Base-by-base conservation (phyloP, 2,888 invertebrate genomes). In the Agonopterix subpropinquella region DNA sequence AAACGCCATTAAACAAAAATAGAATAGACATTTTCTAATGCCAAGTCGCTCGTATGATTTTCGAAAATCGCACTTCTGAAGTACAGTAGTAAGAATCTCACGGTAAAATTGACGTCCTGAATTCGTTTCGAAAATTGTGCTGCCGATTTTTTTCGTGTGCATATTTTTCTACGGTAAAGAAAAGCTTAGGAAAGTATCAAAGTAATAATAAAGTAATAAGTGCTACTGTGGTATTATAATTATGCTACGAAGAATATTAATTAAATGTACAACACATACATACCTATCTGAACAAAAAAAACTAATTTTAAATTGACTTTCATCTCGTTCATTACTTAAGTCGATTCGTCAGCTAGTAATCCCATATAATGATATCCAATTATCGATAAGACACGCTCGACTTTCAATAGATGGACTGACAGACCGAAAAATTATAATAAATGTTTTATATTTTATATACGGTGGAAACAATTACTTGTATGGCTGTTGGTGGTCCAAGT, bases 351-450 rank as follows among this genome's bases (percentile, higher is more conserved):
- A 64, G 67, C 65, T 7, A 55, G 61, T 65, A 70, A 66, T 65
- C 66, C 61, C 64, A 68, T 67, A 57, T 70, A 76, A 79, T 84
- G 77, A 78, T 80, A 76, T 76, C 77, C 82, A 84, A 86, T 87
- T 83, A 84, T 59, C 73, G 77, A 87, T 86, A 79, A 80, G 84
- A 75, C 73, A 85, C 85, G 86, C 84, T 80, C 83, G 80, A 76
- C 70, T 83, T 85, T 78, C 82, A 80, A 87, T 84, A 73, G 85
- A 82, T 70, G 53, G 67, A 74, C 80, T 82, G 85, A 84, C 85
- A 84, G 75, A 76, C 77, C 77, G 79, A 84, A 80, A 75, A 81
- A 81, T 80, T 78, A 79, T 80, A 79, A 82, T 81, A 81, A 83
- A 81, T 84, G 80, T 78, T 80, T 73, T 65, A 79, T 75, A 76